Percentiles rank a stretch among this genome's conserved stretches.
Evolutionary conservation across 2,888 invertebrate species (phyloP).

Genomic region (Hofmannophila pseudospretella): DNA sequence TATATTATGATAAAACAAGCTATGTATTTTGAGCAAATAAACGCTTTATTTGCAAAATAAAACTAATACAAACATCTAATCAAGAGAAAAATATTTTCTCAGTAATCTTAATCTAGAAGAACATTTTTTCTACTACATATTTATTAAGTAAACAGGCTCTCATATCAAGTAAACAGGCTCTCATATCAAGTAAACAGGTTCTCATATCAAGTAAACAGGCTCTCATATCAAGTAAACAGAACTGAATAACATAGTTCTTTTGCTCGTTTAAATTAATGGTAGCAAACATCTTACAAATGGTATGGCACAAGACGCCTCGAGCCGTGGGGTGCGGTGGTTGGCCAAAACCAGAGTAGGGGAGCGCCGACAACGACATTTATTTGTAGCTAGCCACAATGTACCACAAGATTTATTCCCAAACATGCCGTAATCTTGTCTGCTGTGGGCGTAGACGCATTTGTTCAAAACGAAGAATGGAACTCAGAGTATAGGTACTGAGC

Average conservation of each 20-base stretch:
- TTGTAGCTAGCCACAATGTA: conserved; percentile 63
- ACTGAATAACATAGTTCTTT: background rate
- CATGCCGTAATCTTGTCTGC: conserved; percentile 66
- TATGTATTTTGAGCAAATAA: too few relatives aligned
- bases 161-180: too few relatives aligned
- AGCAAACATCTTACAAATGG: conserved; percentile 26
- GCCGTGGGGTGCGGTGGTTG: conserved; percentile 34
- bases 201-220: too few relatives aligned
- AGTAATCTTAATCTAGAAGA: too few relatives aligned
- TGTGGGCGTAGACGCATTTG: conserved; percentile 70
- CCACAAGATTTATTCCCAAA: conserved; percentile 68
- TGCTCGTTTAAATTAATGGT: conserved; percentile 7
- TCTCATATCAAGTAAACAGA: background rate
- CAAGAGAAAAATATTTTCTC: too few relatives aligned
- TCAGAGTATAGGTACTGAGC: background rate
- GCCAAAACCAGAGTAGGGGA: conserved; percentile 42
- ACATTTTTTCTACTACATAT: too few relatives aligned
- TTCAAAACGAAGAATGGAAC: conserved; percentile 32
- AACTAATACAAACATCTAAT: too few relatives aligned
- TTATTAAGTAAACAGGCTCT: too few relatives aligned
- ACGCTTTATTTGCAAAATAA: too few relatives aligned
- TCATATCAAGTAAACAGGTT: too few relatives aligned
- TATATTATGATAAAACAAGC: too few relatives aligned
- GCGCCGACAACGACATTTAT: conserved; percentile 51
- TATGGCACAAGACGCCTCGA: conserved; percentile 28